Conservation (phyloP, 2,888 invertebrate genomes). For the Cataglyphis altisquamis region DNA sequence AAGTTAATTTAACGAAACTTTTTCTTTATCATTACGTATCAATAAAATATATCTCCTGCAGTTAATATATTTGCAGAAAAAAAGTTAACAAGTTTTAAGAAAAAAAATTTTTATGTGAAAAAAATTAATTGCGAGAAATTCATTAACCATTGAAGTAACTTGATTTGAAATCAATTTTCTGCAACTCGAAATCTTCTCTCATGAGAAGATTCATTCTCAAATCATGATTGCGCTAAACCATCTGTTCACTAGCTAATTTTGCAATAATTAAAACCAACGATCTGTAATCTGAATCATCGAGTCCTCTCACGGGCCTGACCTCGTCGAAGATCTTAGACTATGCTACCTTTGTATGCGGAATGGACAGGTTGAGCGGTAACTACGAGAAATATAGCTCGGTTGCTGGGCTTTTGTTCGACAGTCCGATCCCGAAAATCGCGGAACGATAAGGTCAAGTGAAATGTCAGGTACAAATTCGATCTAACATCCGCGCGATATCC, state of each 20-base stretch:
- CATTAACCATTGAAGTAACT: conserved; percentile 1
- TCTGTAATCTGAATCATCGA: conserved; percentile 45
- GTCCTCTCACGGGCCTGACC: conserved; percentile 57
- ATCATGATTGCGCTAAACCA: background rate
- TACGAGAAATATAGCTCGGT: conserved; percentile 84
- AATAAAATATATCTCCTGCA: background rate
- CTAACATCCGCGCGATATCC: conserved; percentile 86
- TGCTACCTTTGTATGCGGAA: conserved; percentile 92
- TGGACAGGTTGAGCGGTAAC: conserved; percentile 91
- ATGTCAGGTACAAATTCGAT: conserved; percentile 90
- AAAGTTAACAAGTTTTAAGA: background rate
- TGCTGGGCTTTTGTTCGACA: conserved; percentile 83
- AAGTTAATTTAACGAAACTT: conserved; percentile 8
- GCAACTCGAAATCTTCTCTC: too few relatives aligned
- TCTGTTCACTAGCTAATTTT: background rate
- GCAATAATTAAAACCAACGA: conserved; percentile 3
- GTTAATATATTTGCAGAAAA: conserved; percentile 1
- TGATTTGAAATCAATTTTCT: background rate
- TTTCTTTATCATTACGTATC: background rate
- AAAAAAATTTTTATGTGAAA: background rate
- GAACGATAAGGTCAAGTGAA: conserved; percentile 91
- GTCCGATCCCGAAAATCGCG: conserved; percentile 87
- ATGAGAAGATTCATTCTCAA: too few relatives aligned
- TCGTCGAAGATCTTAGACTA: conserved; percentile 52
- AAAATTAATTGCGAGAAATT: background rate